phyloP scores from a whole-genome alignment of 2,797 vertebrate species.

The Babyrousa celebensis region DNA sequence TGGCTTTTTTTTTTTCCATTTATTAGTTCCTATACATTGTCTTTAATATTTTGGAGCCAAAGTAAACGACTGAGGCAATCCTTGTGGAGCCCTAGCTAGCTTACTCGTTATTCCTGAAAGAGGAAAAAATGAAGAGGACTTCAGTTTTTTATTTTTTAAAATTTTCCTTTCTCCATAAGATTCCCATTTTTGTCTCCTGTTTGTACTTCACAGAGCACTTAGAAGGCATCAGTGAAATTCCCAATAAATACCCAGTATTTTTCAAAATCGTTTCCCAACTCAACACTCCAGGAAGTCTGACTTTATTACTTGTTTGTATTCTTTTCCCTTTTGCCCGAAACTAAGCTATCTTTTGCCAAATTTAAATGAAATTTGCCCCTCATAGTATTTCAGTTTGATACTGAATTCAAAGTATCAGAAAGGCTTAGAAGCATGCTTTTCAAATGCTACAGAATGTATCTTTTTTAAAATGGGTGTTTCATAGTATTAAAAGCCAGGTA shows the following conservation, averaged over 20 bases:
- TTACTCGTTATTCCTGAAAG: constrained; percentile 19
- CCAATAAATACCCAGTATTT: constrained; percentile 49
- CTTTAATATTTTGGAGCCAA: constrained; percentile 46
- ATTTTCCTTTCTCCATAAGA: constrained; percentile 10
- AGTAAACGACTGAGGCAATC: background rate
- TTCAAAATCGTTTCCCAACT: constrained; percentile 65
- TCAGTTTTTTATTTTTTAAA: background rate
- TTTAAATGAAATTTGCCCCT: constrained; percentile 62
- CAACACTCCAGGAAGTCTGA: constrained; percentile 46
- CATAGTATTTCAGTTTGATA: constrained; percentile 61
- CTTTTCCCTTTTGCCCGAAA: constrained; percentile 33
- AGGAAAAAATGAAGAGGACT: background rate
- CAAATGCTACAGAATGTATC: constrained; percentile 62
- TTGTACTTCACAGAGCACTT: constrained; percentile 21
- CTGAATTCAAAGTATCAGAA: constrained; percentile 46
- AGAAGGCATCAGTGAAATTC: background rate
- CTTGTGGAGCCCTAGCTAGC: background rate
- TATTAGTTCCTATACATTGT: background rate
- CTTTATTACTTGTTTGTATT: constrained; percentile 71
- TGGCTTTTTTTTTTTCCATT: background rate
- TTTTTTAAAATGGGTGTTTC: constrained; percentile 42
- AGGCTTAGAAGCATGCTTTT: constrained; percentile 19
- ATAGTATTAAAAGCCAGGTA: constrained; percentile 8
- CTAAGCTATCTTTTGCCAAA: constrained; percentile 50
- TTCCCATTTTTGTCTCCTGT: constrained; percentile 32